These are phyloP conservation scores for Adineta ricciae DNA, from an alignment of 2,888 invertebrate species.

Conservation along the genomic window DNA sequence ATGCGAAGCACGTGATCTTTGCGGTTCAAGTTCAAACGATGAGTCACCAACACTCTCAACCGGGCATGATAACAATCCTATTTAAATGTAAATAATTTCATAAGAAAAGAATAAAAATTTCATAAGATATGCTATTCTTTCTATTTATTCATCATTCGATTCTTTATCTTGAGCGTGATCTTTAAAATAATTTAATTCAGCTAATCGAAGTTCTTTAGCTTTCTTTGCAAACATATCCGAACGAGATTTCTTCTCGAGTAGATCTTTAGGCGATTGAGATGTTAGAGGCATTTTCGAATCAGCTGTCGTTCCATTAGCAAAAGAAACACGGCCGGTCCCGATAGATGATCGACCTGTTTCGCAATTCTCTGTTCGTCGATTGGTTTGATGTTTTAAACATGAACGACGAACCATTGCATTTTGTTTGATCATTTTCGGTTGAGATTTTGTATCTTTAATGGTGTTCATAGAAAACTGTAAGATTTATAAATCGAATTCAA, in stretches of 20 bases:
- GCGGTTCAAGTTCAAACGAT: not conserved
- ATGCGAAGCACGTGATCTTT: not conserved
- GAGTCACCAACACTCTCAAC: not conserved
- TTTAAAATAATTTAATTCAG: not conserved
- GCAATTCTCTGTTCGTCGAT: not conserved
- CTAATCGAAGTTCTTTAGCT: not conserved
- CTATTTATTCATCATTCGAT: not conserved
- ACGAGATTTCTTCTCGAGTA: not conserved
- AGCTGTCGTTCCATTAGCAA: too few species aligned
- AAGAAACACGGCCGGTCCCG: too few species aligned
- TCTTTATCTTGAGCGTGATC: not conserved
- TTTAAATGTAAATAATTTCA: too few species aligned
- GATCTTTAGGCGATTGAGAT: not conserved
- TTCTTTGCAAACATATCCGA: not conserved
- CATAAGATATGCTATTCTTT: too few species aligned
- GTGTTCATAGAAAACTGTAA: too few species aligned
- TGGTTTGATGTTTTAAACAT: not conserved
- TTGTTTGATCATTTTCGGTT: too few species aligned
- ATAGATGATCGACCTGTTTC: not conserved
- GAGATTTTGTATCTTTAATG: too few species aligned
- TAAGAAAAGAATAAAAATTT: too few species aligned
- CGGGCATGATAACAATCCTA: too few species aligned
- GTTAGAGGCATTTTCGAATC: not conserved
- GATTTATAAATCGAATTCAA: too few species aligned
- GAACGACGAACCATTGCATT: too few species aligned